phyloP scores from a whole-genome alignment of 2,888 invertebrate genomes.

The Desoria tigrina region DNA sequence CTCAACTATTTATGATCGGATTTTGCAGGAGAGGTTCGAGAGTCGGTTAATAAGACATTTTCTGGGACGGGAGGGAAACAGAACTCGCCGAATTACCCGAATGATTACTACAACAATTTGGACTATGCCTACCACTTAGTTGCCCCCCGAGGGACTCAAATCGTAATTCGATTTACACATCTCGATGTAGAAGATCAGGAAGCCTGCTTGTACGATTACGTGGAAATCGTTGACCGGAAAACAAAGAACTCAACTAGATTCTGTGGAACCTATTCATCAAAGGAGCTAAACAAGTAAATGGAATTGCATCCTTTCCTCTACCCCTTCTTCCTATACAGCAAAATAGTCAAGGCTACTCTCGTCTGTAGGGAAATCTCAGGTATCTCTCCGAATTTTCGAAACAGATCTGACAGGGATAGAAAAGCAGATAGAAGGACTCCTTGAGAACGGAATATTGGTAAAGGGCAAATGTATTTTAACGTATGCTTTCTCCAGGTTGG shows the following conservation, averaged over 20 bases:
- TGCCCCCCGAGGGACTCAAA: conserved; percentile 68
- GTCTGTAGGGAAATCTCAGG: no score
- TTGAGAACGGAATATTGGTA: no score
- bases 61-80: conserved; percentile 68
- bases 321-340: no score
- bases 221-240: conserved; percentile 63
- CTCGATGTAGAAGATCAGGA: conserved; percentile 74
- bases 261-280: conserved; percentile 43
- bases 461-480: no score
- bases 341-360: no score
- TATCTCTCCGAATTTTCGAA: no score
- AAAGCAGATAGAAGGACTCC: no score
- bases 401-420: no score
- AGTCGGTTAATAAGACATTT: conserved; percentile 64
- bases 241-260: conserved; percentile 43
- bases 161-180: conserved; percentile 69
- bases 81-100: conserved; percentile 71
- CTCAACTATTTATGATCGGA: no score
- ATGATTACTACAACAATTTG: conserved; percentile 70
- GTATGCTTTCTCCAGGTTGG: no score
- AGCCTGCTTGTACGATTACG: conserved; percentile 77
- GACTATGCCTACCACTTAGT: conserved; percentile 70
- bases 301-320: no score
- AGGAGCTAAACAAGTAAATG: conserved; percentile 48
- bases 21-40: conserved; percentile 58